Percentiles rank a stretch among this genome's conserved stretches.
Evolutionary conservation across 2,113 vertebrate species (phyloP).

Genomic region (rat (Rattus norvegicus)): GRCr8 NC_086028.1:67547001-67547500

Average conservation of each 20-base stretch:
- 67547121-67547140: neutral
- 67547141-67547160: neutral
- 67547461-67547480: neutral
- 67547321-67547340: neutral
- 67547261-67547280: neutral
- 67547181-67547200: neutral
- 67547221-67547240: neutral
- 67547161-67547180: neutral
- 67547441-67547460: neutral
- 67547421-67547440: neutral
- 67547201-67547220: neutral
- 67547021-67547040: neutral
- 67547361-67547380: neutral
- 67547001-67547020: neutral
- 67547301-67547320: neutral
- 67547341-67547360: neutral
- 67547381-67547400: neutral
- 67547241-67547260: neutral
- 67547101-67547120: neutral
- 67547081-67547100: neutral
- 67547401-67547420: neutral
- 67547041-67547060: neutral
- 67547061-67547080: neutral
- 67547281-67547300: neutral
- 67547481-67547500: neutral